These are phyloP conservation scores for Sprattus sprattus DNA, from an alignment of 2,113 vertebrate genomes.

Conservation along the genomic window DNA sequence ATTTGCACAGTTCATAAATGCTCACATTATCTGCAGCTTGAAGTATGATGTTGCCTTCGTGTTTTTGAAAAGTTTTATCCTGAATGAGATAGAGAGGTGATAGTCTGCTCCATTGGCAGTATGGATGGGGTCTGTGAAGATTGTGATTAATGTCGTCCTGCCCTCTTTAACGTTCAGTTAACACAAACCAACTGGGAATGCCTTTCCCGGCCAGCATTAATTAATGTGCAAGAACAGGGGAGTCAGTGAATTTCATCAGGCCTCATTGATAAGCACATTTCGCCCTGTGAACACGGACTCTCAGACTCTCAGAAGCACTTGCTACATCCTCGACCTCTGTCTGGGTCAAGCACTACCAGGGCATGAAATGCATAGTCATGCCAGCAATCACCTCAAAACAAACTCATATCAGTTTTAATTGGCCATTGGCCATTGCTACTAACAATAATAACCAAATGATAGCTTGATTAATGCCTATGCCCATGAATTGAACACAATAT, in stretches of 20 bases:
- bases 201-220: constrained; percentile 24
- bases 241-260: not conserved
- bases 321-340: not conserved
- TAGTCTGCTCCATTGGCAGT: not conserved
- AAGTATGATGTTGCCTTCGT: not conserved
- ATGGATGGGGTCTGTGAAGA: not conserved
- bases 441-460: not conserved
- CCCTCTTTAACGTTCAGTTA: not conserved
- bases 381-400: not conserved
- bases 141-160: constrained; percentile 3
- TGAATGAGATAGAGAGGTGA: not conserved
- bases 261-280: not conserved
- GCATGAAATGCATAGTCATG: constrained; percentile 2
- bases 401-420: not conserved
- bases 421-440: too few species aligned
- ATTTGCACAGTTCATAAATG: not conserved
- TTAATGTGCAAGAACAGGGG: not conserved
- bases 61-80: not conserved
- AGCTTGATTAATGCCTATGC: too few species aligned
- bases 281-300: not conserved
- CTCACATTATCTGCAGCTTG: not conserved
- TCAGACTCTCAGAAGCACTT: not conserved
- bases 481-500: too few species aligned
- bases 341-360: not conserved
- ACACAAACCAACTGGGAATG: constrained; percentile 24